phyloP scores from a whole-genome alignment of 2,888 invertebrate genomes.

The Leptarthrus brevirostris region DNA sequence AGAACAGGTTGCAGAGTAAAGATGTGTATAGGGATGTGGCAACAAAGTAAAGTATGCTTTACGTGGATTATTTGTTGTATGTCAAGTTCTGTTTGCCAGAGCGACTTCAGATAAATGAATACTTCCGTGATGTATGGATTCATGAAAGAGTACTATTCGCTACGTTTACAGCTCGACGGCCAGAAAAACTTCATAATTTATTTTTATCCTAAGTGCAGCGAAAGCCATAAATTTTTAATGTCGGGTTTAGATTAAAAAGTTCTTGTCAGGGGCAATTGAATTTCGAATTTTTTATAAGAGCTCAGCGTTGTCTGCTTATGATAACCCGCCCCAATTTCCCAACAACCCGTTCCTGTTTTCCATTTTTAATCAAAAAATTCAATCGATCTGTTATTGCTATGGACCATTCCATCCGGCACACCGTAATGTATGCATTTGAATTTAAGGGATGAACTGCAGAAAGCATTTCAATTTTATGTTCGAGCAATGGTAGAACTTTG shows the following conservation, averaged over 20 bases:
- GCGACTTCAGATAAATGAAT: constrained; percentile 2
- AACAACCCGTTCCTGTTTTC: too few species aligned
- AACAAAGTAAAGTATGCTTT: not conserved
- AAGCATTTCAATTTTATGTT: too few species aligned
- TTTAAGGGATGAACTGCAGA: too few species aligned
- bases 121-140: not conserved
- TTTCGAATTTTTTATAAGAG: not conserved
- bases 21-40: not conserved
- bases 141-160: not conserved
- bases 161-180: not conserved
- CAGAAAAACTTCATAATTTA: not conserved
- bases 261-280: constrained; percentile 1
- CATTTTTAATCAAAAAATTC: too few species aligned
- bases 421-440: too few species aligned
- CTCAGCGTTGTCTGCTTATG: too few species aligned
- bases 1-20: not conserved
- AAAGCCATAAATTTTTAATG: not conserved
- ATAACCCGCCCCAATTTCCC: too few species aligned
- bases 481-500: too few species aligned
- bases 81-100: constrained; percentile 15
- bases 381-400: too few species aligned
- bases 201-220: not conserved
- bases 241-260: constrained; percentile 3
- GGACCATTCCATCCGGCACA: too few species aligned
- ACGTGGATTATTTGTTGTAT: constrained; percentile 2